Base-by-base conservation (phyloP, 2,888 invertebrate genomes). In the Hypomecis atomaria region DNA sequence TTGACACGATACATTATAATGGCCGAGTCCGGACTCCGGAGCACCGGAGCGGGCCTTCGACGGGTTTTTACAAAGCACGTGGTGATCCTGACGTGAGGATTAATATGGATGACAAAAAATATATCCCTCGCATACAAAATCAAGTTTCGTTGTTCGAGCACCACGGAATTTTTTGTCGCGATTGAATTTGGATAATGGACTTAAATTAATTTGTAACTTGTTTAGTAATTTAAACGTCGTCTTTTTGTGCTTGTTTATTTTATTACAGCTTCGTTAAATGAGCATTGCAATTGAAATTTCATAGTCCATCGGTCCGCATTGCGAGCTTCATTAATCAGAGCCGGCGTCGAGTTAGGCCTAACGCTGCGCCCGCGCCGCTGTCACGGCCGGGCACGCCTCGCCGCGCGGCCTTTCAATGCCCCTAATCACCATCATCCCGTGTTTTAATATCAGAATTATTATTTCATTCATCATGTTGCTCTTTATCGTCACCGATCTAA, bases 1-100 rank as follows among this genome's bases (percentile, higher is more conserved):
- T 88, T 92, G 92, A 92, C 92, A 91, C 90, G 89, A 90, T 87
- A 89, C 90, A 89, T 91, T 92, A 92, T 89, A 91, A 91, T 89
- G 91, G 91, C 82, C 85, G 23, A n/a, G n/a, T n/a, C n/a, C 83
- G 83, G 74, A 84, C 83, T 82, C 85, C 83, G 84, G 75, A 83
- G 83, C 82, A 82, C 85, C 84, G 84, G 74, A 84, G 83, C 84
- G 81, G 78, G 83, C 76, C 84, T 87, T 88, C 90, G 88, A 89
- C 89, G 85, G 87, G 88, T 87, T 89, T 88, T 85, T 89, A 91
- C 90, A 90, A 91, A 90, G 90, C 90, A 90, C 89, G 90, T 89
- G 89, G 90, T 88, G 88, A 85, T 90, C 87, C 86, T 90, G 91
- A 92, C 91, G 86, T 86, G 87, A 86, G 90, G 91, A 92, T 92